These are phyloP conservation scores for Podabrus alpinus DNA, from an alignment of 2,888 invertebrate species.

Conservation along the genomic window DNA sequence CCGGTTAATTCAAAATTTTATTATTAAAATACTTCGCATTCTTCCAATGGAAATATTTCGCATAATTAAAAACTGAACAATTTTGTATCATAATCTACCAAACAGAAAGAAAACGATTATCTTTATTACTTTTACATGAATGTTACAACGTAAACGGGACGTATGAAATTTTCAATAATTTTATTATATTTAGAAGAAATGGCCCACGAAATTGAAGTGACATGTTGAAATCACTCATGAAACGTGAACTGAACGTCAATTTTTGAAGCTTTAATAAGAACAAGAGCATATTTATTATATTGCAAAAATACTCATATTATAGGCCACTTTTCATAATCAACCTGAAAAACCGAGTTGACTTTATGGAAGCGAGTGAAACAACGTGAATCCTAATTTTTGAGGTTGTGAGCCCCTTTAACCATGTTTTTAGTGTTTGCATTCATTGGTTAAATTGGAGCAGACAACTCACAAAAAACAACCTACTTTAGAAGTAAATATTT, in stretches of 20 bases:
- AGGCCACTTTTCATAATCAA: too few relatives aligned
- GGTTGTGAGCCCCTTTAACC: not conserved
- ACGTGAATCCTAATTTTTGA: not conserved
- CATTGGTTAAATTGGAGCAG: not conserved
- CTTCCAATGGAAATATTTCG: not conserved
- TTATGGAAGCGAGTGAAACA: too few relatives aligned
- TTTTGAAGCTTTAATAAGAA: not conserved
- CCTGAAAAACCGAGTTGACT: too few relatives aligned
- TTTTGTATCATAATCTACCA: not conserved
- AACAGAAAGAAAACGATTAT: not conserved
- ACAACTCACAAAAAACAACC: not conserved
- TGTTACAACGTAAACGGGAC: too few relatives aligned
- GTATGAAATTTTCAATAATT: not conserved
- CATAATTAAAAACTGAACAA: not conserved
- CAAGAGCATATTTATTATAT: not conserved
- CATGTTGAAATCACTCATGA: not conserved
- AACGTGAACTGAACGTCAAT: not conserved
- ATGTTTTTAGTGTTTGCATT: not conserved
- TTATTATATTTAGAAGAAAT: not conserved
- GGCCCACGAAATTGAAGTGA: not conserved
- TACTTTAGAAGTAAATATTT: not conserved
- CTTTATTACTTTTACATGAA: not conserved
- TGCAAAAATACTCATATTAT: too few relatives aligned
- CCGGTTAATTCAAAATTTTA: not conserved
- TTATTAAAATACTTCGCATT: not conserved